phyloP scores from a whole-genome alignment of 2,888 invertebrate species.

The Ceriagrion tenellum region DNA sequence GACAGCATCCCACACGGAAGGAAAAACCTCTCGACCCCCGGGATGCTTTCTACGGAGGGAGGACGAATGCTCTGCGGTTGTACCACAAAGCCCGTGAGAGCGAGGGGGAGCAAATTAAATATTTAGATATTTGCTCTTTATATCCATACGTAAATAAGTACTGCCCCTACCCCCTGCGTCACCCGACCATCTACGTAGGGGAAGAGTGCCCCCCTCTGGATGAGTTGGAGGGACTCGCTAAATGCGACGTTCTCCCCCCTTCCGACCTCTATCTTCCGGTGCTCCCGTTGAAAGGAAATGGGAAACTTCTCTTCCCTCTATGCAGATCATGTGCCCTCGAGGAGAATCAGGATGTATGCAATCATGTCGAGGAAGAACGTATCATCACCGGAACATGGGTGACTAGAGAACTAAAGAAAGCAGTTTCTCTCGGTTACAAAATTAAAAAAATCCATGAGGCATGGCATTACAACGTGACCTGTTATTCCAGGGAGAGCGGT shows the following conservation, averaged over 20 bases:
- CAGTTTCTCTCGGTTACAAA: slow-evolving; percentile 74
- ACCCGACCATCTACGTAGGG: slow-evolving; percentile 52
- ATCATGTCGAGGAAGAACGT: slow-evolving; percentile 73
- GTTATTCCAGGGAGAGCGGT: slow-evolving; percentile 72
- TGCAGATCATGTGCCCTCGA: slow-evolving; percentile 74
- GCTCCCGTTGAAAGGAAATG: slow-evolving; percentile 73
- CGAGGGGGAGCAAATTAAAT: neutral
- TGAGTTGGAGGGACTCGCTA: slow-evolving; percentile 69
- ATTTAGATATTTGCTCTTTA: neutral
- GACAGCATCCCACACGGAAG: neutral
- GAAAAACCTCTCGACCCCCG: slow-evolving; percentile 70
- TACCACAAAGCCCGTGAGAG: slow-evolving; percentile 70
- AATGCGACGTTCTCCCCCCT: neutral
- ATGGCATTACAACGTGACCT: slow-evolving; percentile 74
- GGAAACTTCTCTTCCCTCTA: slow-evolving; percentile 75
- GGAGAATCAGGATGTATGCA: slow-evolving; percentile 73
- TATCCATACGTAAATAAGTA: slow-evolving; percentile 68
- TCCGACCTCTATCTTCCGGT: slow-evolving; percentile 73
- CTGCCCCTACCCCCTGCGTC: neutral
- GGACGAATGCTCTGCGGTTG: slow-evolving; percentile 72
- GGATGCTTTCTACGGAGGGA: slow-evolving; percentile 72
- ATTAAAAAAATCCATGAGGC: slow-evolving; percentile 74
- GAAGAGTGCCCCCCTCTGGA: slow-evolving; percentile 68
- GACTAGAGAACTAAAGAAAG: slow-evolving; percentile 74
- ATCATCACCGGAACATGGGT: slow-evolving; percentile 75